Base-by-base conservation (phyloP, 2,888 invertebrate species). In the Acholoe squamosa region DNA sequence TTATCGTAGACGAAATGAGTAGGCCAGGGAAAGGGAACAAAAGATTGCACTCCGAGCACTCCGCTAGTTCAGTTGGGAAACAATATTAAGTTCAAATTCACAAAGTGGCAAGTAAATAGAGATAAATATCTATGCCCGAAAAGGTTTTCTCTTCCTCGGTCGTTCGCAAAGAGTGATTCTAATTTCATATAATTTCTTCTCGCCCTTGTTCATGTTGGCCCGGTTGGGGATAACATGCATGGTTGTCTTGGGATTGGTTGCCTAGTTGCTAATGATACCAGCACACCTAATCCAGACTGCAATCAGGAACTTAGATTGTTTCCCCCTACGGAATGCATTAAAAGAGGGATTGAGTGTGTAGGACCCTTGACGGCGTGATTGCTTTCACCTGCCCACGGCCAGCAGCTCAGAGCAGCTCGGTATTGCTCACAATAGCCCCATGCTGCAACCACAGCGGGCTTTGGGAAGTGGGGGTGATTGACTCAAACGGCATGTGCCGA, bases 181-280 rank as follows among this genome's bases (percentile, higher is more conserved):
- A 43, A 76, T 76, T 76, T 76, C 16, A 7, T 76, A 76, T 76
- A 28, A 80, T 80, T 80, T 80, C 19, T 80, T 80, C 7, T 0
- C 43, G 19, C n/a, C 43, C 80, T 33, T 80, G 80, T 80, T 34
- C 80, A 77, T 77, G 28, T 77, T 33, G 80, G 10, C 33, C 80
- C 80, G 80, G 33, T 33, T 34, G 22, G 80, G 43, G 80, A 43
- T 80, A 80, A 43, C 80, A 80, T 80, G 80, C 80, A 80, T 80
- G 80, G 80, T 80, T 80, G 80, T 80, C 80, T 34, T 80, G 34
- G 80, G 80, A 80, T 80, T 80, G 80, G 80, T 80, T 80, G 80
- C 80, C 80, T 80, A 80, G 80, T 80, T 80, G 80, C 71, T 80
- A 80, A 80, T 80, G 33, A 80, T 80, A 71, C 31, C 71, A 71